These are phyloP conservation scores for Corythornis vintsioides DNA, from an alignment of 2,113 vertebrate genomes.

Conservation along the genomic window DNA sequence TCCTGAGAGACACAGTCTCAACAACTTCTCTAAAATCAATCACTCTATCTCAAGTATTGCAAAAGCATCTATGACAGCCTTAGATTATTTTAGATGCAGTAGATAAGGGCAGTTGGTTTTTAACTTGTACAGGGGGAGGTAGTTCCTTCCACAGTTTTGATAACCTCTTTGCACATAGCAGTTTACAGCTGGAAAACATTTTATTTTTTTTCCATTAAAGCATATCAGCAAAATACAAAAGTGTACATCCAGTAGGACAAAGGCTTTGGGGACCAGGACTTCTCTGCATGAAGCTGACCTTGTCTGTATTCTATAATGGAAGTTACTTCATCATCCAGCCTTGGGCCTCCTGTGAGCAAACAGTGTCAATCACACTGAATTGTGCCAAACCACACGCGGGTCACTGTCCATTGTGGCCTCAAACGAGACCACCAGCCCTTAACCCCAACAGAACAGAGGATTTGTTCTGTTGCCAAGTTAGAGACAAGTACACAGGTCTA, in stretches of 20 bases:
- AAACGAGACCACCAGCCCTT: conserved; percentile 13
- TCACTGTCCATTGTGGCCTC: neutral
- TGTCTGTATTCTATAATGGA: conserved; percentile 61
- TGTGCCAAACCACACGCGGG: neutral
- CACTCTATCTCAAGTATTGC: conserved; percentile 13
- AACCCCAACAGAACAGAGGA: neutral
- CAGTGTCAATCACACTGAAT: conserved; percentile 11
- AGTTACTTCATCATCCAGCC: conserved; percentile 61
- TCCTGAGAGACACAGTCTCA: conserved; percentile 45
- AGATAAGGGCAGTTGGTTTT: neutral
- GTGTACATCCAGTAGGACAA: neutral
- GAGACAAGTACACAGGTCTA: neutral
- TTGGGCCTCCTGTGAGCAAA: conserved; percentile 19
- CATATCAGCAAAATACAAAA: conserved; percentile 42
- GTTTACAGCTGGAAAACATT: conserved; percentile 43
- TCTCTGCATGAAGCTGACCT: conserved; percentile 59
- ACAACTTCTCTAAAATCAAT: conserved; percentile 22
- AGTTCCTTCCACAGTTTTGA: conserved; percentile 50
- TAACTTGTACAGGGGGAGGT: conserved; percentile 1
- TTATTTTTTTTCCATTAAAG: conserved; percentile 22
- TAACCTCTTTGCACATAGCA: conserved; percentile 46
- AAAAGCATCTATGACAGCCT: conserved; percentile 32
- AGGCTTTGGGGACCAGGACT: conserved; percentile 31
- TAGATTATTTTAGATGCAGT: conserved; percentile 49
- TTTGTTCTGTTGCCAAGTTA: conserved; percentile 29